phyloP scores from a whole-genome alignment of 2,113 vertebrate species.

The Desmodus rotundus region DNA sequence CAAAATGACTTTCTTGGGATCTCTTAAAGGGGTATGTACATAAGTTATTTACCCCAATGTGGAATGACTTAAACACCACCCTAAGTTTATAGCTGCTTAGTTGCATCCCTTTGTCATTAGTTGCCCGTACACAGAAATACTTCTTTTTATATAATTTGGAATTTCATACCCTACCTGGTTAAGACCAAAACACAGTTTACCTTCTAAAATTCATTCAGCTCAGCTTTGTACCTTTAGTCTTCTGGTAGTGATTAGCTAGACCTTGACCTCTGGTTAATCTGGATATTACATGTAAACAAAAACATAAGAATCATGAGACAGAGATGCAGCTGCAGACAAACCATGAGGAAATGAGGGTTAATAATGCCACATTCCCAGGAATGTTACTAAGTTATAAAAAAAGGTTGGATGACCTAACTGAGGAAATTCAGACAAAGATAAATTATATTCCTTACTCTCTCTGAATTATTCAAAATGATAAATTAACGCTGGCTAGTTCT shows the following conservation, averaged over 20 bases:
- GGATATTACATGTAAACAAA: background rate
- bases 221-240: background rate
- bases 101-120: background rate
- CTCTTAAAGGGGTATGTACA: background rate
- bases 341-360: slow-evolving; percentile 1
- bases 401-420: background rate
- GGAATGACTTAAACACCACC: background rate
- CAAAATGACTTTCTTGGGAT: background rate
- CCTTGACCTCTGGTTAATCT: background rate
- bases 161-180: background rate
- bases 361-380: background rate
- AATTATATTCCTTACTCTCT: slow-evolving; percentile 38
- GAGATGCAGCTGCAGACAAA: background rate
- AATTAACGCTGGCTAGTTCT: slow-evolving; percentile 52
- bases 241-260: background rate
- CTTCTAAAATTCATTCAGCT: background rate
- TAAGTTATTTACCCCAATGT: background rate
- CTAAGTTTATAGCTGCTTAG: background rate
- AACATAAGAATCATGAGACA: background rate
- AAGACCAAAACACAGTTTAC: background rate
- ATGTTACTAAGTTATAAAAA: slow-evolving; percentile 39
- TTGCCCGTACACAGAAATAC: background rate
- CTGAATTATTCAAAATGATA: slow-evolving; percentile 53
- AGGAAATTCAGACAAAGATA: slow-evolving; percentile 55
- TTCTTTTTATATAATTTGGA: slow-evolving; percentile 2